Evolutionary conservation across 2,113 vertebrate species (phyloP).

Genomic region (Thamnophis sirtalis): DNA sequence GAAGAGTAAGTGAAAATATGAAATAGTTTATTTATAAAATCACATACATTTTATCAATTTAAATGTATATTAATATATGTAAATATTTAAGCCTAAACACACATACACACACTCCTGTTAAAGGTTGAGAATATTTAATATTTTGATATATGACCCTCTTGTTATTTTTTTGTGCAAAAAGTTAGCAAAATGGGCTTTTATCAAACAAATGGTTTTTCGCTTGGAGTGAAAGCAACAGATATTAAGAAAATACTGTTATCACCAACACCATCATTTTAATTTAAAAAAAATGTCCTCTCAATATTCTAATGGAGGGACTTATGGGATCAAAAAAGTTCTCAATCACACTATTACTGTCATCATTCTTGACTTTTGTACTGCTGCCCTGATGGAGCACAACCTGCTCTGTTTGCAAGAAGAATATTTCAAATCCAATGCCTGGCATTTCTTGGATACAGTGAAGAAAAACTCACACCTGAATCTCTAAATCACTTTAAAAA

Average conservation of each 20-base stretch:
- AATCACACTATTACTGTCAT: neutral
- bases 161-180: neutral
- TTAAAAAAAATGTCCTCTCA: neutral
- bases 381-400: neutral
- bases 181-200: neutral
- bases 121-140: neutral
- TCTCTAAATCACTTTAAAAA: neutral
- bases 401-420: neutral
- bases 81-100: neutral
- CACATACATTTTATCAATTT: neutral
- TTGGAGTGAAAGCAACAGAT: neutral
- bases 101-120: neutral
- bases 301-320: neutral
- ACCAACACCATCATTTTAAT: neutral
- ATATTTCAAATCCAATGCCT: neutral
- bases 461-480: neutral
- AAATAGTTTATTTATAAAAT: neutral
- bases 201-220: neutral
- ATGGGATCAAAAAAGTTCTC: neutral
- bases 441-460: neutral
- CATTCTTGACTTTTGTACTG: neutral
- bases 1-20: neutral
- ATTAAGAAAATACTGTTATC: neutral
- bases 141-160: neutral
- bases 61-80: neutral